Evolutionary conservation across 2,797 vertebrate genomes (phyloP), one percentile per base, ranked within the genome.

Genomic region (Crypturellus tataupa): DNA sequence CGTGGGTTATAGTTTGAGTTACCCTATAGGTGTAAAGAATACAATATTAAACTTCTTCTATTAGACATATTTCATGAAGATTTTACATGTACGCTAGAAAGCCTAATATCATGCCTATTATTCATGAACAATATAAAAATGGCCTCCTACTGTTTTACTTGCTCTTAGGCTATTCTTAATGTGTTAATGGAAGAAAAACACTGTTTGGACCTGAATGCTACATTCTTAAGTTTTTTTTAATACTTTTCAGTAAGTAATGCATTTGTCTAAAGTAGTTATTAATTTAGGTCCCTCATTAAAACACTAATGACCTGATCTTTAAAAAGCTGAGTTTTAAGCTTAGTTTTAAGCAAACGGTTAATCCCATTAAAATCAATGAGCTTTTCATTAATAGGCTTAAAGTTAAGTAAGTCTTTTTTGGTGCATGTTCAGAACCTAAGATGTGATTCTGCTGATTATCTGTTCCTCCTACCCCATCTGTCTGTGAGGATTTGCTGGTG

Each of bases 371-470:
- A 68, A 33, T 85, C 75, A 95, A 92, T 90, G 84, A 94, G 88
- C 81, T 96, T 94, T 90, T 77, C 76, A 23, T 71, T 96, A 95
- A 94, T 64, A 87, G 68, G 80, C 60, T 82, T 96, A 87, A 85
- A 85, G 75, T 82, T 93, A 95, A 96, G 87, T 70, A 76, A 64
- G 64, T 90, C 80, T 89, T 93, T 96, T 94, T 95, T 75, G 67
- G 56, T 83, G 25, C 20, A 62, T 49, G 42, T 12, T 85, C 71
- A 75, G 75, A 91, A 71, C 31, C 2, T 75, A 83, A 95, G 82
- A 65, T 0, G 4, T 51, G 65, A 95, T 89, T 62, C 85, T 72
- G 15, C n/a, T 69, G 80, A 94, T 95, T 94, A 91, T 95, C 93
- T 93, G 55, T 72, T 91, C 94, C 67, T 67, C 42, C 70, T 88